Evolutionary conservation across 2,797 vertebrate species (phyloP), one percentile per base, ranked within the genome.

Genomic region (Cossypha niveicapilla): DNA sequence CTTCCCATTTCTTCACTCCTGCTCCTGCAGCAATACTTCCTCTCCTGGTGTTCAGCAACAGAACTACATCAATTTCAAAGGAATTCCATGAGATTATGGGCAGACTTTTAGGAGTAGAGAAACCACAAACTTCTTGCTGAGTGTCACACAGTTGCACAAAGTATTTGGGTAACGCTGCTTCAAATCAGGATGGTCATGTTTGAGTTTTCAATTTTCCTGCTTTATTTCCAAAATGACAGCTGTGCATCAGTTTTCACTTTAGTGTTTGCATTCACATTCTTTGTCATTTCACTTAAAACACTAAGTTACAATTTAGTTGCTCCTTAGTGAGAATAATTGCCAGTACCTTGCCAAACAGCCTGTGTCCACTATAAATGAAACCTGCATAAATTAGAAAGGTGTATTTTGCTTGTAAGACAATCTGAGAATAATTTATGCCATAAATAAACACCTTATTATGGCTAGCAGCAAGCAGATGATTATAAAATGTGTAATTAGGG

Each of bases 261-360:
- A 54, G 50, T 30, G 27, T 85, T 77, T 61, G 27, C 39, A 30
- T 63, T 85, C 66, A 48, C 28, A 56, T 82, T 95, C 82, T 97
- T 95, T 50, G 71, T 78, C 72, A 94, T 54, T 76, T 75, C 35
- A 72, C 63, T 94, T 95, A 87, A 72, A 96, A 89, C 60, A 62
- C 86, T 80, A 70, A 95, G 75, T 83, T 78, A 84, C 51, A 90
- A 92, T 94, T 96, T 95, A 94, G 73, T 90, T 96, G 92, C 79
- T 97, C 70, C 93, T 88, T 88, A 94, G 48, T 75, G 50, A 97
- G 66, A 96, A 45, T 87, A 96, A 96, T 97, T 97, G 93, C 94
- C 84, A 94, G n/a, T 94, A 83, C 73, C 79, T 96, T 96, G 60
- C 86, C 88, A 97, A 97, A 96, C 42, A 93, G 47, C 28, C 60